A percentile compares a stretch with the other conserved stretches of the same genome.
Evolutionary conservation across 2,888 invertebrate genomes (phyloP).

Genomic region (Lydus trimaculatus): DNA sequence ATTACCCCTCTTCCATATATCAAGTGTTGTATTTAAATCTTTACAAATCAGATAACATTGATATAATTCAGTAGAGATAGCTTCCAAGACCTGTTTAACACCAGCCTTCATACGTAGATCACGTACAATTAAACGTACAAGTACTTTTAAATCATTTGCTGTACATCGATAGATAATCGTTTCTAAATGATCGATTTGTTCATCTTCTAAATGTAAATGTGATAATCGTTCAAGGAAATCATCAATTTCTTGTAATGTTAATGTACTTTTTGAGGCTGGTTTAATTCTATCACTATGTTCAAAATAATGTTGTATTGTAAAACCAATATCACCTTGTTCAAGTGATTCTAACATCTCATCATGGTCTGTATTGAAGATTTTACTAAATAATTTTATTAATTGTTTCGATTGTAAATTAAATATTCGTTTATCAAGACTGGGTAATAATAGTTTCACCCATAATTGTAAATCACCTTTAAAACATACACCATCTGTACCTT

Average conservation of each 20-base stretch:
- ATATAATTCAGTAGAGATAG: conserved; percentile 87
- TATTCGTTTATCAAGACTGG: conserved; percentile 81
- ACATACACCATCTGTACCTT: conserved; percentile 66
- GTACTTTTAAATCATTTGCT: conserved; percentile 79
- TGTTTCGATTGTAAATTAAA: conserved; percentile 95
- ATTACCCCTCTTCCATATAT: conserved; percentile 39
- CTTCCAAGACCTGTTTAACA: conserved; percentile 90
- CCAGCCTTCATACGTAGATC: conserved; percentile 93
- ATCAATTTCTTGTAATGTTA: conserved; percentile 82
- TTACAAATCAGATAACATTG: conserved; percentile 85
- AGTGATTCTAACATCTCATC: conserved; percentile 86
- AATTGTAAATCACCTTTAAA: conserved; percentile 81
- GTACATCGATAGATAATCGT: conserved; percentile 80
- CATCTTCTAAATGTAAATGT: conserved; percentile 83
- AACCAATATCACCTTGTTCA: conserved; percentile 87
- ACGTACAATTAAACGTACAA: conserved; percentile 87
- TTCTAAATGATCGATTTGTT: conserved; percentile 79
- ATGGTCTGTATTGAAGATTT: conserved; percentile 76
- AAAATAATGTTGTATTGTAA: conserved; percentile 82
- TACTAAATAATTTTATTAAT: conserved; percentile 85
- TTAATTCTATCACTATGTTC: conserved; percentile 67
- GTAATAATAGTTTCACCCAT: conserved; percentile 85
- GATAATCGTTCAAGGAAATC: conserved; percentile 77
- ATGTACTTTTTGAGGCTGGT: conserved; percentile 71
- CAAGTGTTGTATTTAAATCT: conserved; percentile 78